phyloP scores from a whole-genome alignment of 2,797 vertebrate species.

The Hoplostethus mediterraneus region DNA sequence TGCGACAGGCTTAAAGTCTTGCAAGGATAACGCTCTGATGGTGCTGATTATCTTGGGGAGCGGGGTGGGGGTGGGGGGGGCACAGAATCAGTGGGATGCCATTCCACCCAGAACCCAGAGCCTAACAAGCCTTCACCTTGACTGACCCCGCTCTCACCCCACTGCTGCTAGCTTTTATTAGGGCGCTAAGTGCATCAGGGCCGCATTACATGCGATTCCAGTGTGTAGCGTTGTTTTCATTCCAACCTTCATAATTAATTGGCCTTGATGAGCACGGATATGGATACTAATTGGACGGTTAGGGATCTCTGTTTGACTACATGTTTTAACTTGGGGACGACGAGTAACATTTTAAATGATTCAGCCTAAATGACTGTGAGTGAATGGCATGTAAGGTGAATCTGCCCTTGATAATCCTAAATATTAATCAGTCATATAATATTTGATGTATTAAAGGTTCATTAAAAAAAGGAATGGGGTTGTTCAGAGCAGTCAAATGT shows the following conservation, averaged over 20 bases:
- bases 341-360: constrained; percentile 56
- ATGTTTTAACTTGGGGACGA: constrained; percentile 58
- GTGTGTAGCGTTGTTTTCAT: constrained; percentile 61
- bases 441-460: background rate
- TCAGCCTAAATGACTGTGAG: constrained; percentile 35
- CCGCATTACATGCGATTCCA: constrained; percentile 39
- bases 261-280: constrained; percentile 72
- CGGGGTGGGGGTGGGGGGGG: constrained; percentile 26
- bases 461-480: too few species aligned
- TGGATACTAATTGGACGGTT: constrained; percentile 74
- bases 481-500: too few species aligned
- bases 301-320: constrained; percentile 69
- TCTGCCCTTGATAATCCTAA: constrained; percentile 30
- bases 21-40: constrained; percentile 34
- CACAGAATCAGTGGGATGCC: constrained; percentile 55
- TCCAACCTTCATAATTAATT: constrained; percentile 72
- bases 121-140: constrained; percentile 68
- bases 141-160: constrained; percentile 62
- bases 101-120: constrained; percentile 35
- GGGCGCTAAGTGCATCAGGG: constrained; percentile 28
- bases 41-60: constrained; percentile 53
- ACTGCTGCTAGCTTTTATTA: constrained; percentile 44
- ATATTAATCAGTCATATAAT: constrained; percentile 34
- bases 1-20: constrained; percentile 39
- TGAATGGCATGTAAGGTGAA: constrained; percentile 11